Evolutionary conservation across 2,888 invertebrate genomes (phyloP).

Genomic region (Himalopsyche japonica): DNA sequence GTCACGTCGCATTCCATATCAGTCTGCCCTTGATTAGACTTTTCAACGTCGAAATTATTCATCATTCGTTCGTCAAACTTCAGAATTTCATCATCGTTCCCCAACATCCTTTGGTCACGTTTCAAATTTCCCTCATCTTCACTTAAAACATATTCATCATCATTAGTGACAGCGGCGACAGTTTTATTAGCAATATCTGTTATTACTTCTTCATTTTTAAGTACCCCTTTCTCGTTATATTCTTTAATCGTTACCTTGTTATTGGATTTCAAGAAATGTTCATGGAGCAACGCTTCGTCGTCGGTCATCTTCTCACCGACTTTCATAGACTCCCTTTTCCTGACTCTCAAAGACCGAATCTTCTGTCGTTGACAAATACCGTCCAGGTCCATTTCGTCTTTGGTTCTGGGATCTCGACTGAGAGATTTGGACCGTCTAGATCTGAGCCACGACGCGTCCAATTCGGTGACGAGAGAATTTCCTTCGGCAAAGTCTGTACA

Average conservation of each 20-base stretch:
- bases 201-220: not conserved
- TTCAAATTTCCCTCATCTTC: not conserved
- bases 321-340: not conserved
- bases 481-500: conserved; percentile 37
- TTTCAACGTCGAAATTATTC: not conserved
- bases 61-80: not conserved
- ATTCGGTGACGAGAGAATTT: conserved; percentile 26
- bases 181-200: not conserved
- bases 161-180: not conserved
- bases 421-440: not conserved
- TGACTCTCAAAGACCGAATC: not conserved
- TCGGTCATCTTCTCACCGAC: not conserved
- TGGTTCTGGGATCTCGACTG: not conserved
- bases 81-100: not conserved
- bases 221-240: not conserved
- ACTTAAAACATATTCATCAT: not conserved
- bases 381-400: not conserved
- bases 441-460: conserved; percentile 33
- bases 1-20: no score
- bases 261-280: not conserved
- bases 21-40: no score
- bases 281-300: not conserved
- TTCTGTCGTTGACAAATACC: not conserved
- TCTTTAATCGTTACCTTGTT: not conserved
- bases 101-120: not conserved